Percentiles rank a stretch among this genome's conserved stretches.
Conservation (phyloP, 2,797 vertebrate genomes). For the Fratercula arctica region DNA sequence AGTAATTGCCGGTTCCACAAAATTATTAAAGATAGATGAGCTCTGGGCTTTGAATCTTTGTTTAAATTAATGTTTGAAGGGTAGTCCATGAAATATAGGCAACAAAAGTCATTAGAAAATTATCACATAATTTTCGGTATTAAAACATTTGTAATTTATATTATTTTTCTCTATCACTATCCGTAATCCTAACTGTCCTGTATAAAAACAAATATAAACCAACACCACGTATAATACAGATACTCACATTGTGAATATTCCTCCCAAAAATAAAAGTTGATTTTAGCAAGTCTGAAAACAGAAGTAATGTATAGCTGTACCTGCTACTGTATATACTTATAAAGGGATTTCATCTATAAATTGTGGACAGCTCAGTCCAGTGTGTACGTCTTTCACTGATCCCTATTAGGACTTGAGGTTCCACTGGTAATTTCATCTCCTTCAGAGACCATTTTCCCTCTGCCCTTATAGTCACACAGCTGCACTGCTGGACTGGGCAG, state of each 20-base stretch:
- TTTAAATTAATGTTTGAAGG: slow-evolving; percentile 26
- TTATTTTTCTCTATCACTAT: not conserved
- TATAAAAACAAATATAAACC: not conserved
- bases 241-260: not conserved
- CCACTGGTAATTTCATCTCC: not conserved
- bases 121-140: not conserved
- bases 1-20: slow-evolving; percentile 42
- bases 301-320: not conserved
- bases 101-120: slow-evolving; percentile 13
- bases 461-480: not conserved
- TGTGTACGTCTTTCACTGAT: not conserved
- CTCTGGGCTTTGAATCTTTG: slow-evolving; percentile 48
- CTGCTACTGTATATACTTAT: not conserved
- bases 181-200: not conserved
- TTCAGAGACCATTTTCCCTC: not conserved
- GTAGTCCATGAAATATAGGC: not conserved
- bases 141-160: not conserved
- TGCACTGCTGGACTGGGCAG: not conserved
- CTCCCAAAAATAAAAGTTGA: not conserved
- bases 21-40: slow-evolving; percentile 66
- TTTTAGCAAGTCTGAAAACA: not conserved
- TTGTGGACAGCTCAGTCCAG: not conserved
- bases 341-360: not conserved
- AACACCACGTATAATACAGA: not conserved
- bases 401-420: not conserved